Base-by-base conservation (phyloP, 2,888 invertebrate genomes). In the Agriopis leucophaearia region DNA sequence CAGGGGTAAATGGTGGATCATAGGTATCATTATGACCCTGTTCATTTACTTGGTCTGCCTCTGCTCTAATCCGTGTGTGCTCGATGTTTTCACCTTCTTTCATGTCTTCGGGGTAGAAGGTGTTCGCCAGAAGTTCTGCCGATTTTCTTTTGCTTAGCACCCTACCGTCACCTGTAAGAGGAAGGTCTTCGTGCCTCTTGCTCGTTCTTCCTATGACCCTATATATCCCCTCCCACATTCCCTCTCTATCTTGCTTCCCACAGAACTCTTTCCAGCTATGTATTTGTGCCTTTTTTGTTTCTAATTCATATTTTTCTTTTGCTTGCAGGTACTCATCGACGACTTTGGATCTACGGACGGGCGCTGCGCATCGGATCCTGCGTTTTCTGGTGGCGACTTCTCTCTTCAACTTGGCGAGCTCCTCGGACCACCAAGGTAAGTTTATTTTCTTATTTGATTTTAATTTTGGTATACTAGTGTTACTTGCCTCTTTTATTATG, bases 1-100 rank as follows among this genome's bases (percentile, higher is more conserved):
- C 4, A 5, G 13, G 13, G 0, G 74, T 74, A 55, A 74, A 76
- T 18, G 63, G 64, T 27, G 76, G 74, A 42, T 74, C 73, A 56
- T 60, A 56, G 8, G 13, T 9, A 42, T 48, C 52, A 57, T 59
- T 48, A 38, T 38, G 38, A 8, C 9, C 9, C 38, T 1, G 1
- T 38, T 9, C 1, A 6, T 38, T 38, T 38, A 38, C 38, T 38
- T 38, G 3, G 0, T 8, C 38, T 8, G 38, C 38, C 8, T 8
- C 9, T 8, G 8, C 38, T 6, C 38, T 38, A 1, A 38, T 10
- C 9, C 38, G 38, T 10, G 7, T 38, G 38, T 38, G 38, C 8
- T 38, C 38, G 8, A 5, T 1, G 9, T 38, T 38, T 0, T 38
- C 38, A n/a, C n/a, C n/a, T n/a, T n/a, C n/a, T n/a, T n/a, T n/a